Evolutionary conservation across 2,797 vertebrate species (phyloP), one percentile per base, ranked within the genome.

Genomic region (Taeniopygia guttata): DNA sequence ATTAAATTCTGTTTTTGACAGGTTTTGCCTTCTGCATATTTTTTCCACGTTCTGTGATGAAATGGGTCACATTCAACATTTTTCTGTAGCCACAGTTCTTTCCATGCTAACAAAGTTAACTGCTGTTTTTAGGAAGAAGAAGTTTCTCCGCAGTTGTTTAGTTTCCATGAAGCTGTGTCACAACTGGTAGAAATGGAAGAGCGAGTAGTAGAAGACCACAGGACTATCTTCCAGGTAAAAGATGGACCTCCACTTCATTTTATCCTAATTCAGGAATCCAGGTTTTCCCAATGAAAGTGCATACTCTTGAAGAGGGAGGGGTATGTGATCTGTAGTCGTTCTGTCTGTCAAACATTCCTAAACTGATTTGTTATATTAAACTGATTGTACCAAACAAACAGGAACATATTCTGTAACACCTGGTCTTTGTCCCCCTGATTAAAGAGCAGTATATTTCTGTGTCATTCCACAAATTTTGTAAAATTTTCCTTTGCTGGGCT

Each of bases 131-230:
- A 99, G 99, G 99, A 99, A 91, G 99, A 99, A 81, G 99, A 99
- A 83, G 99, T 99, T 90, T 99, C 99, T 64, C 99, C 99, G 0
- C 99, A 99, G 84, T 97, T 99, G 96, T 99, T 99, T 94, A 99
- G 98, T 91, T 99, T 99, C 96, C 99, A 99, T 8, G 99, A 99
- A 97, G 99, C 99, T 16, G 99, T 99, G 30, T 99, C 99, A 68
- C 99, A 99, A 94, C 98, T 99, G 97, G 99, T 99, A 62, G 99
- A 99, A 98, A 99, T 99, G 99, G 99, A 99, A 96, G 99, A 99
- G 89, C 99, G 99, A 97, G 98, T 99, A 58, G 98, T 99, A 94
- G 99, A 99, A 98, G 99, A 99, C 95, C 99, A 99, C 97, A 98
- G 99, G 80, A 98, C 98, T 16, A 99, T 99, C 48, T 99, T 99